phyloP scores from a whole-genome alignment of 2,797 vertebrate genomes.

The Gobionotothen gibberifrons region DNA sequence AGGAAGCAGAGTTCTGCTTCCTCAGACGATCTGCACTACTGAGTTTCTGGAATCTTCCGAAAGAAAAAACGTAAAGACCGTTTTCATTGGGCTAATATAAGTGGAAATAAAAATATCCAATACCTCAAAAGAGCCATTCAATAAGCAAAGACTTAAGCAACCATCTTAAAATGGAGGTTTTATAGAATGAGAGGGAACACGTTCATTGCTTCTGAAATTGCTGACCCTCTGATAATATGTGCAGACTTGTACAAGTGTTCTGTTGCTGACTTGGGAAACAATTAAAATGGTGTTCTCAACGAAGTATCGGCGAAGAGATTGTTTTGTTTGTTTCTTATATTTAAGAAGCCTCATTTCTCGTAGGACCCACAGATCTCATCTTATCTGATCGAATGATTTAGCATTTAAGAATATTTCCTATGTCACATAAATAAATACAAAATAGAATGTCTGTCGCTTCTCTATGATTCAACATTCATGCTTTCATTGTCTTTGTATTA shows the following conservation, averaged over 20 bases:
- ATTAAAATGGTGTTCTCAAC: constrained; percentile 17
- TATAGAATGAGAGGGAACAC: constrained; percentile 45
- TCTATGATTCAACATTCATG: background rate
- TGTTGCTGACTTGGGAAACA: constrained; percentile 6
- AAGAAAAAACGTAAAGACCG: constrained; percentile 50
- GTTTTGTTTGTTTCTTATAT: background rate
- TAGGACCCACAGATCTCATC: no score
- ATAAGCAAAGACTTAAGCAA: constrained; percentile 64
- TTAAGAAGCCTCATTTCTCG: background rate
- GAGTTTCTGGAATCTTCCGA: constrained; percentile 57
- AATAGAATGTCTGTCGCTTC: background rate
- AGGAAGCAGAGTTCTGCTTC: constrained; percentile 54
- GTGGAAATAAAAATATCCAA: constrained; percentile 68
- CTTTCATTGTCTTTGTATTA: background rate
- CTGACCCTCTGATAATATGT: constrained; percentile 41
- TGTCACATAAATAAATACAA: no score
- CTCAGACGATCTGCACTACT: constrained; percentile 41
- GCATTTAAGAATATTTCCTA: background rate
- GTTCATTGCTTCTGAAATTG: constrained; percentile 51
- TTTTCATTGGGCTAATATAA: constrained; percentile 73
- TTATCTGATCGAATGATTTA: background rate
- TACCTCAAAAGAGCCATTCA: constrained; percentile 63
- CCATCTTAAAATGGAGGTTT: constrained; percentile 55
- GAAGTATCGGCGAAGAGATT: background rate
- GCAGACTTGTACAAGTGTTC: constrained; percentile 10